Percentiles rank a stretch among this genome's conserved stretches.
These are phyloP conservation scores for Gymnobelideus leadbeateri DNA, from an alignment of 2,113 vertebrate genomes.

Conservation along the genomic window DNA sequence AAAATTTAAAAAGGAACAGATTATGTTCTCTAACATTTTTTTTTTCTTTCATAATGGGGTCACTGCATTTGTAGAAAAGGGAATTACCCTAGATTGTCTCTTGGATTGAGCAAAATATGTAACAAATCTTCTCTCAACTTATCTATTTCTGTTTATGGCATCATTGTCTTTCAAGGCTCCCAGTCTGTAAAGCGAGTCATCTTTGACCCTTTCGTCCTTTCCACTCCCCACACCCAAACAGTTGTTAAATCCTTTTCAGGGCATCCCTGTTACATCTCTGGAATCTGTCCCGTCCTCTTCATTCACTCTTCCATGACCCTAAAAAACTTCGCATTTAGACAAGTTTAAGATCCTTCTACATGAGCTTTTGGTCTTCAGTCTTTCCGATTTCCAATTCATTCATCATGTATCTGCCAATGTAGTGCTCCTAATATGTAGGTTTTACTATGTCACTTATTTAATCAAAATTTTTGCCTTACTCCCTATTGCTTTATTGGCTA, in stretches of 20 bases:
- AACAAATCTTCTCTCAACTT: neutral
- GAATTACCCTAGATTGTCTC: neutral
- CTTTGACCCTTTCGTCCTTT: neutral
- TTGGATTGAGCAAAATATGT: neutral
- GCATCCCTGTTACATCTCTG: neutral
- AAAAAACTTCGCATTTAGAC: neutral
- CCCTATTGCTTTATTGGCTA: neutral
- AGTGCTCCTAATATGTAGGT: neutral
- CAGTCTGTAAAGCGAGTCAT: neutral
- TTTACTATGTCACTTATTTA: neutral
- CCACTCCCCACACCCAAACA: neutral
- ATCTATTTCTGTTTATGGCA: neutral
- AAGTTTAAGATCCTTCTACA: neutral
- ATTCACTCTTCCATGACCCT: neutral
- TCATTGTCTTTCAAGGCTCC: neutral
- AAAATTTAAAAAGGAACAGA: neutral
- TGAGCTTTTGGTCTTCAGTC: neutral
- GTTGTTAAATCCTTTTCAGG: neutral
- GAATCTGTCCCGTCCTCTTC: neutral
- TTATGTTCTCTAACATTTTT: neutral
- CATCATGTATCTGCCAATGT: neutral
- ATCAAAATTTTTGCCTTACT: neutral
- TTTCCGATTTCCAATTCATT: neutral
- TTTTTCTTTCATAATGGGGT: neutral
- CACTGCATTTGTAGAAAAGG: neutral